Conservation (phyloP, 2,888 invertebrate species). For the Troides oblongomaculatus region DNA sequence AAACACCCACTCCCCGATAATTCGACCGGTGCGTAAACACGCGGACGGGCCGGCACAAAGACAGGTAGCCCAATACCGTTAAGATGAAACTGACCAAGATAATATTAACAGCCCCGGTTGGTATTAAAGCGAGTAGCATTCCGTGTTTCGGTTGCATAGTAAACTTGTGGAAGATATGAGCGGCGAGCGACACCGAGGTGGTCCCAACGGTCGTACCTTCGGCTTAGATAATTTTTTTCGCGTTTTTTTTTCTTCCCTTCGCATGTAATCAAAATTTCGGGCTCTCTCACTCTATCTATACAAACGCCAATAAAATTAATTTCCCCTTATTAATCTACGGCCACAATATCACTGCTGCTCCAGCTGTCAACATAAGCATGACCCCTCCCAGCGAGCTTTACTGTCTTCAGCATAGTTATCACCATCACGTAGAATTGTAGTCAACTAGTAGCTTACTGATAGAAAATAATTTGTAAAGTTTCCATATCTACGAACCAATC, state of each 20-base stretch:
- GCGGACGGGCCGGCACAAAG: slow-evolving; percentile 38
- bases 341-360: too few relatives aligned
- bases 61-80: slow-evolving; percentile 70
- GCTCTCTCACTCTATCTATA: background rate
- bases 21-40: slow-evolving; percentile 8
- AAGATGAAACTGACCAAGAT: slow-evolving; percentile 52
- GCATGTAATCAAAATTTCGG: background rate
- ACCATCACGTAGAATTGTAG: too few relatives aligned
- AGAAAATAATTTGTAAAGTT: too few relatives aligned
- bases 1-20: background rate
- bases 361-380: too few relatives aligned
- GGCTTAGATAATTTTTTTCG: slow-evolving; percentile 5
- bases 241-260: background rate
- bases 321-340: too few relatives aligned
- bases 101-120: slow-evolving; percentile 34
- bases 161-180: slow-evolving; percentile 46
- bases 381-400: too few relatives aligned
- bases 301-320: background rate
- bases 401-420: too few relatives aligned
- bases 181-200: slow-evolving; percentile 16
- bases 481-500: too few relatives aligned
- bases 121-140: slow-evolving; percentile 57
- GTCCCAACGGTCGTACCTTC: slow-evolving; percentile 3
- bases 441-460: too few relatives aligned
- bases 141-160: slow-evolving; percentile 57